Conservation (phyloP, 2,113 vertebrate species). For the Pheucticus melanocephalus region DNA sequence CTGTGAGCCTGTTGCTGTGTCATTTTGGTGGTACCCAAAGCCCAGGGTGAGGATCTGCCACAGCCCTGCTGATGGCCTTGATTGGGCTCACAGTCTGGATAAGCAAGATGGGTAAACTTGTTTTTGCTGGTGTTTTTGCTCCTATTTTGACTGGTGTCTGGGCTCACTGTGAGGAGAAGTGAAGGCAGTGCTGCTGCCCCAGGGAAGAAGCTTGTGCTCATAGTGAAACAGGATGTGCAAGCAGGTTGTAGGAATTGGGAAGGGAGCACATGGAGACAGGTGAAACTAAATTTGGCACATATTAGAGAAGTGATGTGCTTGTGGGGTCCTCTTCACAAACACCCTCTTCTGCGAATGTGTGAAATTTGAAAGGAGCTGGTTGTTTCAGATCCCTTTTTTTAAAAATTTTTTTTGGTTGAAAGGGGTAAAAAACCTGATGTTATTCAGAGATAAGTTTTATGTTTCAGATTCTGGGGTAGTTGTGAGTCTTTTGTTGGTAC, state of each 20-base stretch:
- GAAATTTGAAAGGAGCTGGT: conserved; percentile 23
- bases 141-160: neutral
- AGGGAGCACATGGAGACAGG: conserved; percentile 17
- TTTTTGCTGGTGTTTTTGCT: neutral
- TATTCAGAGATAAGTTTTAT: neutral
- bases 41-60: neutral
- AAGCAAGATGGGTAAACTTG: neutral
- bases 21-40: neutral
- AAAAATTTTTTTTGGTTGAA: neutral
- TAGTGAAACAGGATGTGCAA: conserved; percentile 73
- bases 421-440: neutral
- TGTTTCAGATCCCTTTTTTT: conserved; percentile 42
- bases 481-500: neutral
- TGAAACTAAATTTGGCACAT: conserved; percentile 28
- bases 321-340: conserved; percentile 8
- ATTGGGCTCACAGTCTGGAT: neutral
- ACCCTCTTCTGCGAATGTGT: neutral
- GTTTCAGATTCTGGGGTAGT: neutral
- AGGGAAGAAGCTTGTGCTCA: conserved; percentile 40
- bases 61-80: neutral
- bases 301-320: conserved; percentile 50
- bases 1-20: neutral
- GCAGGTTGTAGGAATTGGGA: conserved; percentile 60
- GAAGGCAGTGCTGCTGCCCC: neutral
- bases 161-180: conserved; percentile 40